Evolutionary conservation across 2,888 invertebrate species (phyloP), one percentile per base, ranked within the genome.

Genomic region (Dicyrtomina minuta): DNA sequence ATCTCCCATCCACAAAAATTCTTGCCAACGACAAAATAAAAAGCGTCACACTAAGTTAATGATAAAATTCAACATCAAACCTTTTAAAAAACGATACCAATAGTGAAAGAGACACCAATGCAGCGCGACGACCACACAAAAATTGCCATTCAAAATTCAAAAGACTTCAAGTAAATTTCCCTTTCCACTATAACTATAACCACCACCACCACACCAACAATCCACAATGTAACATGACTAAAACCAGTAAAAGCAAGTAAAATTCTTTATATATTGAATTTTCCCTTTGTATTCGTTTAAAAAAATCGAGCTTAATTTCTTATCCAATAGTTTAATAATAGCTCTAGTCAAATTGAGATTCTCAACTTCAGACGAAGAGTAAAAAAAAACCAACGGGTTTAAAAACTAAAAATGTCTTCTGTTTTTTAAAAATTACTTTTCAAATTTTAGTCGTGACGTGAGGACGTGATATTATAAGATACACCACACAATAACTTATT

Each of bases 71-170:
- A 5, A 12, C n/a, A 51, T 51, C 22, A 51, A 51, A 17, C 22
- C 51, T 51, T n/a, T 51, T 24, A 51, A 24, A 51, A 10, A 22
- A 51, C 20, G 20, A 51, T 4, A 51, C n/a, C 51, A 51, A 51
- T n/a, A n/a, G n/a, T 20, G 51, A 51, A 51, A 51, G 51, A 12
- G 51, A 51, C 24, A 22, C 51, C 17, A 51, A 51, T 20, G 22
- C 24, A 12, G 51, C 24, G 51, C 8, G 51, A 51, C n/a, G 51
- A 51, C 51, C 51, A 51, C 51, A 51, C 51, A 51, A 15, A 46
- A 12, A 46, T 46, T 46, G 15, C 13, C 46, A 46, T 12, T 17
- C n/a, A 51, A 12, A 20, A 20, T 17, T 5, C 5, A 49, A 12
- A 49, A 15, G 49, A 49, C 5, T 12, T 49, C 4, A 6, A 12